Evolutionary conservation across 2,888 invertebrate species (phyloP).

Genomic region (Platynereis dumerilii): DNA sequence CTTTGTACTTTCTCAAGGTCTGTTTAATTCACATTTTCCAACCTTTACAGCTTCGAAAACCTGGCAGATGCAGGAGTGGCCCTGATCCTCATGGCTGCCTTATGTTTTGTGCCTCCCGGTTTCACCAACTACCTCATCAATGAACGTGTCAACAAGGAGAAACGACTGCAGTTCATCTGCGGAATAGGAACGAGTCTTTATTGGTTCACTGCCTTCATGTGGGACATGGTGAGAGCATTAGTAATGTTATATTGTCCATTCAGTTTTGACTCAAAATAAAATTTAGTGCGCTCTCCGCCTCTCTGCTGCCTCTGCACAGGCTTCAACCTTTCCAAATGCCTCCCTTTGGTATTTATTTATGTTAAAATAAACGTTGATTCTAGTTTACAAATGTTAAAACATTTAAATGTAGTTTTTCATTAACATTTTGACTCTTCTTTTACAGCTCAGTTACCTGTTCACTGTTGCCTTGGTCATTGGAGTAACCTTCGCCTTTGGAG

Average conservation of each 20-base stretch:
- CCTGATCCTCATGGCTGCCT: slow-evolving; percentile 62
- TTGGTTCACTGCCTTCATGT: slow-evolving; percentile 53
- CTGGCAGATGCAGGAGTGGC: slow-evolving; percentile 64
- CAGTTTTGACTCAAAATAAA: too few relatives aligned
- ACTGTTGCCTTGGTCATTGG: slow-evolving; percentile 50
- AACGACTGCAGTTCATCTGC: slow-evolving; percentile 60
- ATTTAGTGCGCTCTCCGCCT: too few relatives aligned
- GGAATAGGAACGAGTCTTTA: slow-evolving; percentile 59
- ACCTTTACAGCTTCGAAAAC: slow-evolving; percentile 57
- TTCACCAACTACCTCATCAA: slow-evolving; percentile 59
- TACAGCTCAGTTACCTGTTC: slow-evolving; percentile 39
- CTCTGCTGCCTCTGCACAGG: too few relatives aligned
- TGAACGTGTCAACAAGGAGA: slow-evolving; percentile 60
- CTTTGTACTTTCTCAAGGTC: too few relatives aligned
- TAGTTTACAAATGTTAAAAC: too few relatives aligned
- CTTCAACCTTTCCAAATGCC: too few relatives aligned
- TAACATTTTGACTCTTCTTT: too few relatives aligned
- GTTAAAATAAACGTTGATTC: too few relatives aligned
- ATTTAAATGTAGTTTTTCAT: too few relatives aligned
- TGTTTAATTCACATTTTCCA: too few relatives aligned
- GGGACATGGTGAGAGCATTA: slow-evolving; percentile 58
- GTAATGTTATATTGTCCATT: too few relatives aligned
- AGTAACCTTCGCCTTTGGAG: slow-evolving; percentile 56
- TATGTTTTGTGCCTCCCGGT: slow-evolving; percentile 63
- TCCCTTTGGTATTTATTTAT: too few relatives aligned